Conservation (phyloP, 2,888 invertebrate species). For the Lacanobia wlatinum region DNA sequence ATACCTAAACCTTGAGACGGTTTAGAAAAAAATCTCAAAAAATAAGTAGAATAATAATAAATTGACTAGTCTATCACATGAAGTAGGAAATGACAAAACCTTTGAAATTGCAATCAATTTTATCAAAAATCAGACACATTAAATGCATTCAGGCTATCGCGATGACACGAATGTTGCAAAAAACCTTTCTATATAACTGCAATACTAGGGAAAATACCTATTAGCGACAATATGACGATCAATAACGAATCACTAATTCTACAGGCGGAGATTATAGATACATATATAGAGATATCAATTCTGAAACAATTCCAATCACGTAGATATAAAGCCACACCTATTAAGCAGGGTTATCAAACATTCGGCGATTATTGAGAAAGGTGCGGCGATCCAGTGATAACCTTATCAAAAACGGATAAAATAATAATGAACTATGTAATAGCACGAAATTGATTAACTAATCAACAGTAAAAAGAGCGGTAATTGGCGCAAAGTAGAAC, state of each 20-base stretch:
- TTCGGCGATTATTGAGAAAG: conserved; percentile 53
- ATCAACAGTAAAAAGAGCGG: conserved; percentile 43
- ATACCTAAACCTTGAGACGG: too few species aligned
- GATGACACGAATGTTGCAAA: conserved; percentile 6
- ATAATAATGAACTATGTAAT: conserved; percentile 46
- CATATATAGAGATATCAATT: conserved; percentile 11
- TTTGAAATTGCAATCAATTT: conserved; percentile 13
- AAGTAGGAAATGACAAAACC: conserved; percentile 4
- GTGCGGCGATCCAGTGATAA: conserved; percentile 53
- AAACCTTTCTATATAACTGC: conserved; percentile 10
- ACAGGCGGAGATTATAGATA: not conserved
- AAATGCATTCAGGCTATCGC: conserved; percentile 37
- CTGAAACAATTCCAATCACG: conserved; percentile 20
- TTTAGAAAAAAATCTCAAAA: too few species aligned
- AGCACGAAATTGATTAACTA: conserved; percentile 49
- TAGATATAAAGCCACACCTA: conserved; percentile 43
- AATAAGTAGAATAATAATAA: too few species aligned
- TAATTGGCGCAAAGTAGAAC: conserved; percentile 41
- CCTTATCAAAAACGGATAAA: conserved; percentile 38
- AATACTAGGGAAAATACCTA: not conserved
- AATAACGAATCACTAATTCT: conserved; percentile 3
- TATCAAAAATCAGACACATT: conserved; percentile 39
- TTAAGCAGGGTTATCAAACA: conserved; percentile 45
- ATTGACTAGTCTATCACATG: too few species aligned
- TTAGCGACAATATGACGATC: conserved; percentile 3